Evolutionary conservation across 2,113 vertebrate species (phyloP), one percentile per base, ranked within the genome.

Genomic region (Cyanoderma ruficeps): DNA sequence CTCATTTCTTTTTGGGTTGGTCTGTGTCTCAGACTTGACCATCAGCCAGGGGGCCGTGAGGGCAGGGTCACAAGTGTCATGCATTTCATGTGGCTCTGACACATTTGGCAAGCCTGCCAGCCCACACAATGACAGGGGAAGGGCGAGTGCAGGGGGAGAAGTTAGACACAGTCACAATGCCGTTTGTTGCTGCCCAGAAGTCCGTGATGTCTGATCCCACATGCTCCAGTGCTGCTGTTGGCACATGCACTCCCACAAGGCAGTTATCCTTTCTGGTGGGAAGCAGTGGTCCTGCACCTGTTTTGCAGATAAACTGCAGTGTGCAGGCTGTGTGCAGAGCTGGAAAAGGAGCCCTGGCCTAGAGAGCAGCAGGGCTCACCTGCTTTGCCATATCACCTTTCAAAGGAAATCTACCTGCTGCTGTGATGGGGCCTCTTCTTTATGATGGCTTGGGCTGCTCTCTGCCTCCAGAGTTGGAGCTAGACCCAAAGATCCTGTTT

Each of bases 401-500:
- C 37, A 52, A 61, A 95, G 88, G 19, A 81, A 52, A 46, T 22
- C 76, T 69, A 53, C 76, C 76, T 82, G 64, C 56, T 88, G 52
- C 5, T 60, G 42, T 60, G 44, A 18, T 52, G 63, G 0, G 17
- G 56, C 60, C 27, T 84, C 52, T 30, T 83, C 72, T 59, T 87
- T 61, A 22, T 60, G 65, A 68, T 71, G 72, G 33, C 41, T 92
- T 76, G 30, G n/a, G 64, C 72, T 82, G 69, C 49, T 91, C 15
- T 56, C 69, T 87, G 89, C 27, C 57, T 91, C 74, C 87, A 71
- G 74, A 94, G 47, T 81, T 79, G 61, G 75, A 64, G 57, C 53
- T 76, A 78, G 91, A 87, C 77, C 69, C 83, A 94, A 65, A 93
- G 87, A 96, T 94, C 93, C 93, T 79, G 94, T 94, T 89, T 84